phyloP scores from a whole-genome alignment of 2,797 vertebrate species.

The Rhodeus uyekii region DNA sequence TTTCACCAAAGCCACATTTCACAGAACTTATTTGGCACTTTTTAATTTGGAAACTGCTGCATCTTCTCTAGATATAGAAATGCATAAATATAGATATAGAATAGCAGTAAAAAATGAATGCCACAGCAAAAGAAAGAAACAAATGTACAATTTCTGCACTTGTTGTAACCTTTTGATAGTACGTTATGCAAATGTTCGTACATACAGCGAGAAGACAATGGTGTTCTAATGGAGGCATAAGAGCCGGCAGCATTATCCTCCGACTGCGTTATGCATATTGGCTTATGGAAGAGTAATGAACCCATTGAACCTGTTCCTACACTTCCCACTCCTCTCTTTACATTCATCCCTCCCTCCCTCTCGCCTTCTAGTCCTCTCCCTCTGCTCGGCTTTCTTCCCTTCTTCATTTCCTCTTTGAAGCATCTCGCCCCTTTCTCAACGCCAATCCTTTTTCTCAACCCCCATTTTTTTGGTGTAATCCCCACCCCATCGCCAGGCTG shows the following conservation, averaged over 20 bases:
- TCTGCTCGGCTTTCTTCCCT: constrained; percentile 13
- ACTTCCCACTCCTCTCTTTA: constrained; percentile 57
- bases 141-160: constrained; percentile 25
- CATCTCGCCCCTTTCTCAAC: constrained; percentile 4
- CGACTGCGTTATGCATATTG: constrained; percentile 38
- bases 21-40: not conserved
- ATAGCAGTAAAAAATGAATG: not conserved
- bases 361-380: constrained; percentile 3
- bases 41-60: not conserved
- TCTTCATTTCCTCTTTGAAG: constrained; percentile 16
- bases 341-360: constrained; percentile 8
- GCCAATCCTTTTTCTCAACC: constrained; percentile 21
- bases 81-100: not conserved
- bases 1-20: not conserved
- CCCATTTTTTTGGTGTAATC: constrained; percentile 13
- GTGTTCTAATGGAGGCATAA: constrained; percentile 38
- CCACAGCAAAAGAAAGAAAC: not conserved
- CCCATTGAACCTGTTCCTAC: constrained; percentile 39
- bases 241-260: constrained; percentile 19
- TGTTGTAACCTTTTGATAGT: constrained; percentile 14
- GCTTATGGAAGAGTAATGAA: constrained; percentile 50
- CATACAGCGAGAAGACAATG: constrained; percentile 35
- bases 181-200: constrained; percentile 37
- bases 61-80: not conserved
- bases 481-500: constrained; percentile 9